phyloP scores from a whole-genome alignment of 2,113 vertebrate genomes.

The Pholis gunnellus region DNA sequence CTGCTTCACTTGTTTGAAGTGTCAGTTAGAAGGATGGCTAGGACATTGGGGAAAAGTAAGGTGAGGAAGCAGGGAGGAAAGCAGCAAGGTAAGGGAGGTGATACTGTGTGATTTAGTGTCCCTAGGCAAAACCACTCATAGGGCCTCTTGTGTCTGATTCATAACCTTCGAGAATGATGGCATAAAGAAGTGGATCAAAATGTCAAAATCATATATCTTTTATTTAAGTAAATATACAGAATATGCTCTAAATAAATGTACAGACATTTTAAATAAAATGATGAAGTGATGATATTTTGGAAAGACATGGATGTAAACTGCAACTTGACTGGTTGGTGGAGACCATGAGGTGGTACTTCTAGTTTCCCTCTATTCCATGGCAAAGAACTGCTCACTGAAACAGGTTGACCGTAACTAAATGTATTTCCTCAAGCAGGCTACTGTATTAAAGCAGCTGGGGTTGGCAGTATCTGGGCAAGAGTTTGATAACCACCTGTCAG shows the following conservation, averaged over 20 bases:
- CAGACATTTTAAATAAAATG: neutral
- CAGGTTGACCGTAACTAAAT: neutral
- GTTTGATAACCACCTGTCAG: neutral
- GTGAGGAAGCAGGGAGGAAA: neutral
- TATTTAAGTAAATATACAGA: neutral
- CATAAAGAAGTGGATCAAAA: neutral
- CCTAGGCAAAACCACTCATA: slow-evolving; percentile 5
- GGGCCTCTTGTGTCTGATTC: neutral
- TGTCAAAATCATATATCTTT: neutral
- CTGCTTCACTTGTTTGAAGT: slow-evolving; percentile 55
- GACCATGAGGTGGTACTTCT: neutral
- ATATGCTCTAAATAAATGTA: neutral
- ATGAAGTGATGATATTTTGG: neutral
- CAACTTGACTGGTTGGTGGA: neutral
- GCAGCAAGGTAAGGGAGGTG: neutral
- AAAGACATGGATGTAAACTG: neutral
- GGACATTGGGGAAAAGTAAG: neutral
- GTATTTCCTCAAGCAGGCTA: neutral
- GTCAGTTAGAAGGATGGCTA: slow-evolving; percentile 21
- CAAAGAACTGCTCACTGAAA: neutral
- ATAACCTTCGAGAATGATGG: neutral
- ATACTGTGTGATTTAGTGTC: neutral
- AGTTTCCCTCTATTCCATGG: neutral
- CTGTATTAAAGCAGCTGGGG: neutral
- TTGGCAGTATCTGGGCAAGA: neutral